Conservation (phyloP, 2,797 vertebrate species). For the Anas flavirostris region DNA sequence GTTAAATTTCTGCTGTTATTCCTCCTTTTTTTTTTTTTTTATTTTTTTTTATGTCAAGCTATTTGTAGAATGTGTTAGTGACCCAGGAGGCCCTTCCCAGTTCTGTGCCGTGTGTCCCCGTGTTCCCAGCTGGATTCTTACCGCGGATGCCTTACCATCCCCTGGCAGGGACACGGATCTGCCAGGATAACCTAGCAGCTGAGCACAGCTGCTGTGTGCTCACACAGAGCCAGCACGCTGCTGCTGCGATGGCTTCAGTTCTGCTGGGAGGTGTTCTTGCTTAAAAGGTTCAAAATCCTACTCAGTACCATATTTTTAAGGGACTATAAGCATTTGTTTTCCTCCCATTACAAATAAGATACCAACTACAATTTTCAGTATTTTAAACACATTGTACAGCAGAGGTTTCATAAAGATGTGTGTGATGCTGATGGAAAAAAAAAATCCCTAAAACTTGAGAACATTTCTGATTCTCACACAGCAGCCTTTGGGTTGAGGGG, state of each 20-base stretch:
- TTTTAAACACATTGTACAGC: not conserved
- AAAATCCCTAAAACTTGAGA: not conserved
- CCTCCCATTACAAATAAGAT: not conserved
- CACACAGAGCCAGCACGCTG: not conserved
- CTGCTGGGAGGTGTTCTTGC: not conserved
- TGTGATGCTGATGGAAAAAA: not conserved
- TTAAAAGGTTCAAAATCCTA: not conserved
- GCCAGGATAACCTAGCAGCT: not conserved
- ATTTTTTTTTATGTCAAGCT: not conserved
- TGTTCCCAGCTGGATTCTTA: constrained; percentile 8
- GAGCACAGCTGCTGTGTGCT: not conserved
- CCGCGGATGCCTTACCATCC: fast-evolving
- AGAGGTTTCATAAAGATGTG: not conserved
- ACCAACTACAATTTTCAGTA: not conserved
- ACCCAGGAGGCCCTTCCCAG: not conserved
- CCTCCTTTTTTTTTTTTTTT: not conserved
- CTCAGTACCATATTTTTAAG: not conserved
- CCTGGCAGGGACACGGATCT: not conserved
- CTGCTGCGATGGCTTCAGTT: not conserved
- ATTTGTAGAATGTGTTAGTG: not conserved
- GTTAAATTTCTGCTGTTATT: not conserved
- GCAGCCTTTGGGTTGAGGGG: not conserved
- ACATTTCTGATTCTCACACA: not conserved
- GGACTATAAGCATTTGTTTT: not conserved
- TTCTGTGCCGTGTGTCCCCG: not conserved